A percentile compares a stretch with the other conserved stretches of the same genome.
phyloP scores from a whole-genome alignment of 1,140 invertebrate species.

The Eurosta solidaginis region DNA sequence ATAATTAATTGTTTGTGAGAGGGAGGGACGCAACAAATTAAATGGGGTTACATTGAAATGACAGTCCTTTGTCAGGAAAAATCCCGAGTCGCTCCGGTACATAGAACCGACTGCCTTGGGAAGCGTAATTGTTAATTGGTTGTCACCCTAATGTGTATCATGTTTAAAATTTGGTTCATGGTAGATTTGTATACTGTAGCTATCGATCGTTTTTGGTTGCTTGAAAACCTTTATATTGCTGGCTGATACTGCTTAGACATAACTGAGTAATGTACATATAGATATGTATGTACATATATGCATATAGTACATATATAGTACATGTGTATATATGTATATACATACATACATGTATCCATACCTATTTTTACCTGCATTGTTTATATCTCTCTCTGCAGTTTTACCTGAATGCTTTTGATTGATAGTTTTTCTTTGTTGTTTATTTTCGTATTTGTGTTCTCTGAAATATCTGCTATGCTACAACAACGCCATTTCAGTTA shows the following conservation, averaged over 20 bases:
- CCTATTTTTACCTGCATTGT: constrained; percentile 4
- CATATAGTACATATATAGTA: background rate
- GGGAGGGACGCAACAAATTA: no score
- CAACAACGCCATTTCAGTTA: background rate
- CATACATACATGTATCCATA: background rate
- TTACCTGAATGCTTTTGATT: background rate
- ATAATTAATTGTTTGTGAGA: no score
- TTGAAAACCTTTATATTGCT: no score
- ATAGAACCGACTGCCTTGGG: no score
- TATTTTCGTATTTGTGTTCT: background rate
- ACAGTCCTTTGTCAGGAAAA: no score
- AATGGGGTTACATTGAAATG: no score
- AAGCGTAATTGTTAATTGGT: background rate
- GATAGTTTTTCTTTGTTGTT: background rate
- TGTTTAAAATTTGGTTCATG: background rate
- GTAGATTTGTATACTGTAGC: background rate
- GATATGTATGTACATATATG: no score
- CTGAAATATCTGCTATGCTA: background rate
- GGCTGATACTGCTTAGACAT: no score
- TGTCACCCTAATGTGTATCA: no score
- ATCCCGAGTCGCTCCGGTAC: no score
- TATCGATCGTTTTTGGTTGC: background rate
- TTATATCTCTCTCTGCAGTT: background rate
- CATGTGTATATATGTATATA: background rate
- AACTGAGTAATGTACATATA: no score